phyloP scores from a whole-genome alignment of 2,113 vertebrate species.

The Seriola quinqueradiata region DNA sequence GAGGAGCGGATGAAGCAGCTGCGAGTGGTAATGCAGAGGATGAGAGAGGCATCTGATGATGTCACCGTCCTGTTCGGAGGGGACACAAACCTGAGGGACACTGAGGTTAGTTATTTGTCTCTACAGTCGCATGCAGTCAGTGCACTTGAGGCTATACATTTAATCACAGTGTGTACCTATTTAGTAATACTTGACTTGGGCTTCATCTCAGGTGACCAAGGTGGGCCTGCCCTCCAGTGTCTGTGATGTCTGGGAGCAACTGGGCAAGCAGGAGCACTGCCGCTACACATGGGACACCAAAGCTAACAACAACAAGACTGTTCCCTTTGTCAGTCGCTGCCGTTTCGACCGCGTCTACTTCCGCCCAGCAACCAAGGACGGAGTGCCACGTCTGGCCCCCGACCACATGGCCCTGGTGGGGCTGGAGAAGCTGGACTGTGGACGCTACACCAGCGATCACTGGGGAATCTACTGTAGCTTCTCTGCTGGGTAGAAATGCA shows the following conservation, averaged over 20 bases:
- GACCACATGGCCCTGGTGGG: conserved; percentile 91
- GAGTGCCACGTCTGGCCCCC: conserved; percentile 80
- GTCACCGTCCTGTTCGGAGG: conserved; percentile 93
- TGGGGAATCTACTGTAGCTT: conserved; percentile 95
- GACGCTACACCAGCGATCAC: conserved; percentile 94
- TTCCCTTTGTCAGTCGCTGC: conserved; percentile 80
- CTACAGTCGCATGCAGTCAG: fast-evolving
- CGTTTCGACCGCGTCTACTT: conserved; percentile 94
- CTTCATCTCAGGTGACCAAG: conserved; percentile 85
- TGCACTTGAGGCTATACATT: not conserved
- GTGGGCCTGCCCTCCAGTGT: conserved; percentile 87
- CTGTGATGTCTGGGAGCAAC: conserved; percentile 91
- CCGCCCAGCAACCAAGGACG: conserved; percentile 75
- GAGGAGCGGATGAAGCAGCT: conserved; percentile 90
- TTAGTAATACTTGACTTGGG: not conserved
- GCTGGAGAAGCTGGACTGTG: conserved; percentile 94
- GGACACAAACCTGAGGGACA: conserved; percentile 95
- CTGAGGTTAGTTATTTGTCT: conserved; percentile 84
- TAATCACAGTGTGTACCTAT: not conserved
- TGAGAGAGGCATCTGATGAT: conserved; percentile 84
- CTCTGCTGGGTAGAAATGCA: conserved; percentile 41
- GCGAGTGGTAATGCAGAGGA: conserved; percentile 83
- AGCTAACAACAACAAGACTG: conserved; percentile 88
- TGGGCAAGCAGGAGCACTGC: conserved; percentile 91
- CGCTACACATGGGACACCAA: conserved; percentile 96